A percentile compares a stretch with the other conserved stretches of the same genome.
These are phyloP conservation scores for Dascillus cervinus DNA, from an alignment of 2,888 invertebrate species.

Conservation along the genomic window DNA sequence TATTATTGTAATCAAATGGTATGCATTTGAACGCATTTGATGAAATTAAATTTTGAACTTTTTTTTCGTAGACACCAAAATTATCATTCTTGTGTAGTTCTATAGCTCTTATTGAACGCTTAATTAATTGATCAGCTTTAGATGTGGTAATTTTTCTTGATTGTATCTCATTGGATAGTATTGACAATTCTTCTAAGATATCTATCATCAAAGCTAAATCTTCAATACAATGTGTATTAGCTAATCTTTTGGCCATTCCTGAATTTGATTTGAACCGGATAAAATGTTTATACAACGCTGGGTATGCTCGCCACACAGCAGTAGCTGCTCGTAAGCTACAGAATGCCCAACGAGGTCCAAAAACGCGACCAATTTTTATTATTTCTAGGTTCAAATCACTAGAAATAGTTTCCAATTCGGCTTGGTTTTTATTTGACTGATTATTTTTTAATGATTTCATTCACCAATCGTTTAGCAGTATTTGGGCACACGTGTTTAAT, in stretches of 20 bases:
- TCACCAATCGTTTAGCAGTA: no score
- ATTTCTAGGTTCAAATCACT: slow-evolving; percentile 8
- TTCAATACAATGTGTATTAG: slow-evolving; percentile 2
- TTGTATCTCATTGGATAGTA: background rate
- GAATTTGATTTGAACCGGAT: background rate
- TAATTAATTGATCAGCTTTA: slow-evolving; percentile 1
- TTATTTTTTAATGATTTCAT: no score
- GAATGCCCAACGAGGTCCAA: slow-evolving; percentile 12
- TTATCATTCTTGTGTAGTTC: background rate
- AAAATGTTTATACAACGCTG: slow-evolving; percentile 3
- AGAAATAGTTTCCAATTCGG: slow-evolving; percentile 6
- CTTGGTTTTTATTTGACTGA: slow-evolving; percentile 9
- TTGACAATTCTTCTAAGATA: slow-evolving; percentile 6
- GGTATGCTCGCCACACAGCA: slow-evolving; percentile 5
- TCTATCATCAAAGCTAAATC: slow-evolving; percentile 2
- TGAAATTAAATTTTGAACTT: background rate
- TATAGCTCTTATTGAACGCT: background rate
- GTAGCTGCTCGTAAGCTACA: slow-evolving; percentile 8
- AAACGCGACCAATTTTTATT: slow-evolving; percentile 13
- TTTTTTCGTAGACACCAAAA: background rate
- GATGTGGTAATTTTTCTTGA: background rate
- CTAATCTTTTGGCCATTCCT: slow-evolving; percentile 10
- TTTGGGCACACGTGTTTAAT: no score
- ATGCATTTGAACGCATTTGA: background rate
- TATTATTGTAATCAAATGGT: background rate